Conservation (phyloP, 2,888 invertebrate species). For the Coenonympha arcania region DNA sequence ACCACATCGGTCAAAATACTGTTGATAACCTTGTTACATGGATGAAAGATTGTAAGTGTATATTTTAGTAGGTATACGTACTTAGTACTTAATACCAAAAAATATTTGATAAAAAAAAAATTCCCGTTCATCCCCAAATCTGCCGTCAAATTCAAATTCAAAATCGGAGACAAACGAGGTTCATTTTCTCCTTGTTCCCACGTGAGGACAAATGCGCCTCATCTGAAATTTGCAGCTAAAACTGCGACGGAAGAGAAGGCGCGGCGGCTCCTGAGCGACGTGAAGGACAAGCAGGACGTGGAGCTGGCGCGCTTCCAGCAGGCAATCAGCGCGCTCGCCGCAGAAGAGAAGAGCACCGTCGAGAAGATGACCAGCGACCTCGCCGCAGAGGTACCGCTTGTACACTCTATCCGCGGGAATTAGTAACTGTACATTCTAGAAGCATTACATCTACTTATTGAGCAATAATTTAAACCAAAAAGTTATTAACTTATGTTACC, state of each 20-base stretch:
- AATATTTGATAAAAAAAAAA: no score
- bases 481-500: no score
- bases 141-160: no score
- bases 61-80: no score
- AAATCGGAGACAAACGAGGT: no score
- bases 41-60: conserved; percentile 45
- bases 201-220: no score
- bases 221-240: conserved; percentile 35
- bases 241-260: conserved; percentile 39
- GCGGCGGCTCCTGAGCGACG: conserved; percentile 35
- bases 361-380: conserved; percentile 36
- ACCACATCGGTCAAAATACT: conserved; percentile 40
- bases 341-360: conserved; percentile 35
- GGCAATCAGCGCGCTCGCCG: conserved; percentile 34
- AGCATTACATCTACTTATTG: no score
- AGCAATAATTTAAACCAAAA: no score
- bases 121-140: no score
- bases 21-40: conserved; percentile 44
- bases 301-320: conserved; percentile 39
- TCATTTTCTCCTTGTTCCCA: no score
- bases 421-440: no score
- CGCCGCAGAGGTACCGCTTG: conserved; percentile 28
- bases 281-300: conserved; percentile 28
- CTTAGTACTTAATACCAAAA: no score
- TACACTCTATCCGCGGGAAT: neutral